Percentiles rank a stretch among this genome's conserved stretches.
phyloP scores from a whole-genome alignment of 2,797 vertebrate species.

The Poliocrania exsul region DNA sequence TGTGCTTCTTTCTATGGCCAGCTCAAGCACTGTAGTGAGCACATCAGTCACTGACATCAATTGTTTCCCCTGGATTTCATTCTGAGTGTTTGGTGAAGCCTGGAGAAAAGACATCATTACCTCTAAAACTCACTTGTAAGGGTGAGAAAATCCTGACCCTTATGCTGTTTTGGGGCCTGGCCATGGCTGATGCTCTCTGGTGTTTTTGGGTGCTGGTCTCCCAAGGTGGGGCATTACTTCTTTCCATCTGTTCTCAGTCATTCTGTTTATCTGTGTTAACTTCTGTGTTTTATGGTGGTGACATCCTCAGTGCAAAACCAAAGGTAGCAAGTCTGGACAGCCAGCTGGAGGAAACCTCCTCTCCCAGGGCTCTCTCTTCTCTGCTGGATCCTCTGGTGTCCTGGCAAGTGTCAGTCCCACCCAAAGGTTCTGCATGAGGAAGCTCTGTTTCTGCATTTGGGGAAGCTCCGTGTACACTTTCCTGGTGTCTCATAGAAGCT shows the following conservation, averaged over 20 bases:
- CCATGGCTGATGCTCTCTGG: not conserved
- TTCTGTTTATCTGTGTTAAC: not conserved
- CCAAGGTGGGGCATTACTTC: not conserved
- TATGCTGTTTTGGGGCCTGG: not conserved
- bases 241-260: not conserved
- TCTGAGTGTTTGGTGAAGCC: not conserved
- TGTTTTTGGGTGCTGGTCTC: not conserved
- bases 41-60: not conserved
- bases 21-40: not conserved
- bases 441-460: not conserved
- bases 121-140: not conserved
- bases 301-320: not conserved
- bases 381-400: not conserved
- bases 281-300: not conserved
- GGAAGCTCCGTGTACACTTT: not conserved
- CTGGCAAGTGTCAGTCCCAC: not conserved
- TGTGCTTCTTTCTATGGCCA: conserved; percentile 31
- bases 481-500: not conserved
- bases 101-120: not conserved
- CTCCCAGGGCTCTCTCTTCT: not conserved
- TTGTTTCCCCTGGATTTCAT: conserved; percentile 20
- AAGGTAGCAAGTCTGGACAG: not conserved
- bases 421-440: not conserved
- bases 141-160: not conserved
- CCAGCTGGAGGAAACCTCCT: not conserved